Evolutionary conservation across 2,797 vertebrate species (phyloP).

Genomic region (Odontamblyopus lacepedii): DNA sequence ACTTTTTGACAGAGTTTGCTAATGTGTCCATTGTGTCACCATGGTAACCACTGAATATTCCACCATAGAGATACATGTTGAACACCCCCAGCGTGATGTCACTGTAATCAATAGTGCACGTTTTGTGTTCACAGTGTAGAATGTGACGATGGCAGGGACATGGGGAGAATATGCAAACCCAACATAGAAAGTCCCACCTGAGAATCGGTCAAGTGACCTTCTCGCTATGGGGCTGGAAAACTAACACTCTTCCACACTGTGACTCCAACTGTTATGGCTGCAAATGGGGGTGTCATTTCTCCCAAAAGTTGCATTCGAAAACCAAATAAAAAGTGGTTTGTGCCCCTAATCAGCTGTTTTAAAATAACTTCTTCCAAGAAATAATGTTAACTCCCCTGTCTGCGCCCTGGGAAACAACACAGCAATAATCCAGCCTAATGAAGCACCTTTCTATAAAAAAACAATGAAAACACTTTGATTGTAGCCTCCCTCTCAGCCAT

Average conservation of each 20-base stretch:
- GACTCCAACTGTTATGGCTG: background rate
- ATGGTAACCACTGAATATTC: too few relatives aligned
- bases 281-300: background rate
- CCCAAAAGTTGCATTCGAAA: background rate
- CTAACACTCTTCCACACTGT: background rate
- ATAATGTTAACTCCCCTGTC: background rate
- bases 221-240: too few relatives aligned
- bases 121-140: too few relatives aligned
- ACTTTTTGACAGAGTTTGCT: too few relatives aligned
- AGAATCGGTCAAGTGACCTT: too few relatives aligned
- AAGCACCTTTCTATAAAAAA: conserved; percentile 17
- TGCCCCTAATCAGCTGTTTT: background rate
- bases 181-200: too few relatives aligned
- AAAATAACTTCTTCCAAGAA: background rate
- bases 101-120: too few relatives aligned
- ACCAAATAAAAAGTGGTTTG: background rate
- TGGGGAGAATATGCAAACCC: too few relatives aligned
- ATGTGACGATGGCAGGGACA: too few relatives aligned
- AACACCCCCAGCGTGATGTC: too few relatives aligned
- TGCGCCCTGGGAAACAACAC: conserved; percentile 6
- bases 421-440: conserved; percentile 12
- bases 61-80: too few relatives aligned
- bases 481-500: conserved; percentile 8
- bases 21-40: too few relatives aligned
- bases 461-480: conserved; percentile 15